Conservation (phyloP, 2,797 vertebrate genomes). For the Takifugu ocellatus region DNA sequence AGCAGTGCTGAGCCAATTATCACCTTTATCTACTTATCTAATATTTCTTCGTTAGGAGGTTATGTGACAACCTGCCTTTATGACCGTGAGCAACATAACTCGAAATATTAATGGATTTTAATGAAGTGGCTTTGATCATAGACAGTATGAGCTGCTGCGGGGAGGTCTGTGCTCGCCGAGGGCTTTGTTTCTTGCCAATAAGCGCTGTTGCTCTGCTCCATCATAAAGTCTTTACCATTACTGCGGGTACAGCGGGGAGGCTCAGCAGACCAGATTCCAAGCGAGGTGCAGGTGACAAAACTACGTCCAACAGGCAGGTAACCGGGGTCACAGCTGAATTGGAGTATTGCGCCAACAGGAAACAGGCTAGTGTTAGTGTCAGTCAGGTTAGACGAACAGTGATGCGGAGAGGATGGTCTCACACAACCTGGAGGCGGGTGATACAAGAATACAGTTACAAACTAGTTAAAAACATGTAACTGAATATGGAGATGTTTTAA, state of each 20-base stretch:
- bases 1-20: not conserved
- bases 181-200: no score
- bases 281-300: conserved; percentile 62
- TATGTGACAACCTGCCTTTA: no score
- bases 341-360: conserved; percentile 66
- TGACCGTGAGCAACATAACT: no score
- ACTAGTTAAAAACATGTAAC: no score
- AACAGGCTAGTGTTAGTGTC: conserved; percentile 70
- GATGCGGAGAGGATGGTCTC: conserved; percentile 65
- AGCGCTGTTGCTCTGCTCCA: no score
- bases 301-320: conserved; percentile 68
- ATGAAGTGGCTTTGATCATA: no score
- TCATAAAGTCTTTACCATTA: conserved; percentile 44
- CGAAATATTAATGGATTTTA: no score
- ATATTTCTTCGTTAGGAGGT: no score
- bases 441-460: not conserved
- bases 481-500: no score
- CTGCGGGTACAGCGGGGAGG: conserved; percentile 70
- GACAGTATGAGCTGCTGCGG: no score
- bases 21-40: no score
- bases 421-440: conserved; percentile 50
- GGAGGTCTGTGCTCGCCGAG: no score
- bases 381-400: conserved; percentile 63
- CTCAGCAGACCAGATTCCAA: conserved; percentile 70
- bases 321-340: conserved; percentile 72